Evolutionary conservation across 2,888 invertebrate species (phyloP).

Genomic region (Chaitophorus viminalis): DNA sequence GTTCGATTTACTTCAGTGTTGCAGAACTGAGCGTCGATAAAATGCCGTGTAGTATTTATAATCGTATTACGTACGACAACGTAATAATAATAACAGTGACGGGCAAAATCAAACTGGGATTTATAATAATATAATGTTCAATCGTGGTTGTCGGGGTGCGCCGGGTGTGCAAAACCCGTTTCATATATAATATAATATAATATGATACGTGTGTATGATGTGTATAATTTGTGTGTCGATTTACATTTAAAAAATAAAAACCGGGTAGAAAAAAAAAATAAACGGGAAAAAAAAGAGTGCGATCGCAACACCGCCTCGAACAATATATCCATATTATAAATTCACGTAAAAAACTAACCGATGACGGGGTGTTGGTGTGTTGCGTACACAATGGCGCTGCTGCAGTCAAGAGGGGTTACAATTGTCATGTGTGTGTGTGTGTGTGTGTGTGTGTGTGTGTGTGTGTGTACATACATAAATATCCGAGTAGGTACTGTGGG

Average conservation of each 20-base stretch:
- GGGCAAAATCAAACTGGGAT: not conserved
- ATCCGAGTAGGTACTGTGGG: not conserved
- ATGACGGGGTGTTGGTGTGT: not conserved
- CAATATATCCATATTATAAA: not conserved
- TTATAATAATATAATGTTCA: not conserved
- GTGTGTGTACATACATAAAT: not conserved
- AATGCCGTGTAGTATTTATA: too few relatives aligned
- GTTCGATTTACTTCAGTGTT: too few relatives aligned
- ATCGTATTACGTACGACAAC: too few relatives aligned
- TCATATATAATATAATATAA: not conserved
- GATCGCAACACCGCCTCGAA: not conserved
- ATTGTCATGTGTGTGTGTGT: too few relatives aligned
- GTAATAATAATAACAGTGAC: not conserved
- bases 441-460: not conserved
- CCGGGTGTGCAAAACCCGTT: constrained; percentile 29
- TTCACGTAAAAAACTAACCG: not conserved
- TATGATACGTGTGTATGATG: not conserved
- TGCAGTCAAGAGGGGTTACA: constrained; percentile 33
- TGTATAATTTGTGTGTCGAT: constrained; percentile 35
- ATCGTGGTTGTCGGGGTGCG: not conserved
- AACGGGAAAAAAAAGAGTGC: not conserved
- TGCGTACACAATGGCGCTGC: constrained; percentile 12
- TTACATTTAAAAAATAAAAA: constrained; percentile 43
- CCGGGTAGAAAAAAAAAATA: not conserved
- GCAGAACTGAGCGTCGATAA: too few relatives aligned